These are phyloP conservation scores for Musca vetustissima DNA, from an alignment of 1,140 invertebrate species.

Conservation along the genomic window DNA sequence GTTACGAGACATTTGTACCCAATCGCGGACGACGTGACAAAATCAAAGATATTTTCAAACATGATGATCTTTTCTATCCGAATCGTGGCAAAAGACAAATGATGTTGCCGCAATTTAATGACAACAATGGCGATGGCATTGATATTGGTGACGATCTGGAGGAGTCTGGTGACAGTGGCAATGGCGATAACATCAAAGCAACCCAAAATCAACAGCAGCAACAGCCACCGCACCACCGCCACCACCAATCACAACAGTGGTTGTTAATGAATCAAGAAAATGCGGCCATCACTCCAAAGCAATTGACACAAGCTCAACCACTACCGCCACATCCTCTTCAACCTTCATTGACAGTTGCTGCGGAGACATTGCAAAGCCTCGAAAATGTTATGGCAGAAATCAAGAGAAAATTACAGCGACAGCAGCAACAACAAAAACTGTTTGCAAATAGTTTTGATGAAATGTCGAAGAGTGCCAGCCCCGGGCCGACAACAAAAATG, in stretches of 20 bases:
- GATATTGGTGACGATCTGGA: background rate
- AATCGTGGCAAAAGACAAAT: slow-evolving; percentile 50
- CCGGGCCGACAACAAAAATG: slow-evolving; percentile 36
- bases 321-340: background rate
- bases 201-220: background rate
- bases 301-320: no score
- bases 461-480: background rate
- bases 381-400: slow-evolving; percentile 24
- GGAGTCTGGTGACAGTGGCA: background rate
- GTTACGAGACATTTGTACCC: slow-evolving; percentile 48
- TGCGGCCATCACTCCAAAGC: no score
- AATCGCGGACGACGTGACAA: slow-evolving; percentile 52
- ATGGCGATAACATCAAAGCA: background rate
- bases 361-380: background rate
- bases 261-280: no score
- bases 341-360: background rate
- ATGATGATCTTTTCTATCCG: slow-evolving; percentile 53
- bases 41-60: slow-evolving; percentile 54
- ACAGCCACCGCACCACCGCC: no score
- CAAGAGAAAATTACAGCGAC: slow-evolving; percentile 23
- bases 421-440: slow-evolving; percentile 20
- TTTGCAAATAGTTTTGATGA: slow-evolving; percentile 20
- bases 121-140: background rate
- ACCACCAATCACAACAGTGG: background rate
- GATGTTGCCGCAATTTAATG: background rate